Evolutionary conservation across 1,140 invertebrate genomes (phyloP), one percentile per base, ranked within the genome.

Genomic region (Chlorops oryzae): DNA sequence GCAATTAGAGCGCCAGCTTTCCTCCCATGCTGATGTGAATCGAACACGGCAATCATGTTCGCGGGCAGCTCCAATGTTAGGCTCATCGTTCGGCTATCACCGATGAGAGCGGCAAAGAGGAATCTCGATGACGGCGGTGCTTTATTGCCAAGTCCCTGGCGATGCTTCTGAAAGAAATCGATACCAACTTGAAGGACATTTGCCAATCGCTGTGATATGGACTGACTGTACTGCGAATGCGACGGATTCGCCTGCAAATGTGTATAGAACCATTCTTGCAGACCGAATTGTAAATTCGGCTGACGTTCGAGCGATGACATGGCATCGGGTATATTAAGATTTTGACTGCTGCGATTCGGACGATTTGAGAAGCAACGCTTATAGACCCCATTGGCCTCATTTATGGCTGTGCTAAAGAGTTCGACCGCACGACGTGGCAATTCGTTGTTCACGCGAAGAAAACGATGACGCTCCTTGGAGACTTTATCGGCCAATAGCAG

Each of bases 181-280:
- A 32, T 9, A 15, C 46, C 46, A 13, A 63, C 59, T 42, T 61
- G 57, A 23, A 69, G 58, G 13, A 66, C 60, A 13, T 62, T 54
- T 1, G 65, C 56, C 13, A 69, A 37, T 22, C 65, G 65, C 35
- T 59, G 41, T 5, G 65, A 59, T 39, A 69, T 62, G 23, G 62
- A 62, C n/a, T 59, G 47, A 45, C 59, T 59, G 45, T 66, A 69
- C 55, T 57, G 57, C 27, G 61, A 52, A 53, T 57, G 58, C 3
- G 37, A 52, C 15, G 65, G 55, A 56, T 69, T 62, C n/a, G 65
- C 65, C 40, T 65, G 58, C 60, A 69, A 59, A 50, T 69, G 65
- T n/a, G 65, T 69, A 43, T 66, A 69, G 43, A 69, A 69, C 65
- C 65, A 69, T 51, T 69, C 65, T 50, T 64, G 57, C 32, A 69